Conservation (phyloP, 2,113 vertebrate species). For the Apteryx owenii region DNA sequence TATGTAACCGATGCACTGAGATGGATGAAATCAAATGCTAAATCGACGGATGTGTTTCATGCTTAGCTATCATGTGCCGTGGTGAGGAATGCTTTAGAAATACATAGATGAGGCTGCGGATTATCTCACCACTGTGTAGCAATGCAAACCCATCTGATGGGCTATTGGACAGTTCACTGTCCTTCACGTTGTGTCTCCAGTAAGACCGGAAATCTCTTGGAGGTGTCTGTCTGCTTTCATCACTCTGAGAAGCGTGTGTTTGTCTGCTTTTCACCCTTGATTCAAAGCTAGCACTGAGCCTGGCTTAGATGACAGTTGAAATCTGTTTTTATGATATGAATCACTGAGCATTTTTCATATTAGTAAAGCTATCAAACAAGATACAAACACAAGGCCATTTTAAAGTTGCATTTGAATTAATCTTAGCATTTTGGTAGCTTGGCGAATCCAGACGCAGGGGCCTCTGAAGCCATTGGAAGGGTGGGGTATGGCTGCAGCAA, state of each 20-base stretch:
- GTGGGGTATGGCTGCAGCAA: not conserved
- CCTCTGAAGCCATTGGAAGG: not conserved
- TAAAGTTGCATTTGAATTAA: not conserved
- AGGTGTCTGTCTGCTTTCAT: not conserved
- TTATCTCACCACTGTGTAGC: not conserved
- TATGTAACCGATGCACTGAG: not conserved
- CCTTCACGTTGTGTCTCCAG: not conserved
- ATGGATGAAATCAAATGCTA: not conserved
- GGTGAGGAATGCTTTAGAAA: not conserved
- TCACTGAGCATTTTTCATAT: not conserved
- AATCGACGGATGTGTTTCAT: not conserved
- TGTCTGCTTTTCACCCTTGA: not conserved
- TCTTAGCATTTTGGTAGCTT: conserved; percentile 10
- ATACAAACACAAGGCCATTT: not conserved
- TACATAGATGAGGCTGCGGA: not conserved
- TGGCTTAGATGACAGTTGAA: not conserved
- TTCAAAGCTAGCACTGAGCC: not conserved
- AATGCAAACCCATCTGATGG: not conserved
- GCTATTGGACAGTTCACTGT: not conserved
- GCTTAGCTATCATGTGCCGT: not conserved
- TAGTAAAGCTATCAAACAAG: not conserved
- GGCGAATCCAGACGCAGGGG: not conserved
- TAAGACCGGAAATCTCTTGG: not conserved
- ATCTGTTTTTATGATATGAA: not conserved
- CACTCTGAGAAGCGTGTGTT: not conserved